A percentile compares a stretch with the other conserved stretches of the same genome.
Evolutionary conservation across 2,797 vertebrate genomes (phyloP).

Genomic region (Scyliorhinus canicula): DNA sequence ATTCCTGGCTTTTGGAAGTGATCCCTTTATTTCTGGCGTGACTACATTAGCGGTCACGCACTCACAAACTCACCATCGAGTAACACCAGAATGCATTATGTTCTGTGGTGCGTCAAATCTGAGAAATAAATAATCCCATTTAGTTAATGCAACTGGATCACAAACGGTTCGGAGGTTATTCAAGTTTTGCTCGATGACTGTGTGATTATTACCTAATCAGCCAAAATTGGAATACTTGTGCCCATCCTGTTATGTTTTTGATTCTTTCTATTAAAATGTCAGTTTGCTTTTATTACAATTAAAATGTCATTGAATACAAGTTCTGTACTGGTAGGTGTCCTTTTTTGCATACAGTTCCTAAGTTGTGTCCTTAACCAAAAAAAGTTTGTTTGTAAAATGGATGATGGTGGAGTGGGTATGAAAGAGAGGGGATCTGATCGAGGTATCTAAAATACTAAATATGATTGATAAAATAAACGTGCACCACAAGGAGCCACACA

Average conservation of each 20-base stretch:
- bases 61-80: not conserved
- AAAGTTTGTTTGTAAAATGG: not conserved
- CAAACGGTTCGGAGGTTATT: not conserved
- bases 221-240: not conserved
- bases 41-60: not conserved
- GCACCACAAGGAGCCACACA: too few species aligned
- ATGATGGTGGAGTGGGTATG: too few species aligned
- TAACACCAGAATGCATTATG: not conserved
- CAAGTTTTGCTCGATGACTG: not conserved
- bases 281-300: not conserved
- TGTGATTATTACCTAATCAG: slow-evolving; percentile 1
- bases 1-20: not conserved
- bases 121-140: not conserved
- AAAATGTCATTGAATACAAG: not conserved
- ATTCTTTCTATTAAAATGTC: slow-evolving; percentile 14
- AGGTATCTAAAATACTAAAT: too few species aligned
- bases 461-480: too few species aligned
- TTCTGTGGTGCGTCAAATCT: not conserved
- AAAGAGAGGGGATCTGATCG: too few species aligned
- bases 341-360: not conserved
- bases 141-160: not conserved
- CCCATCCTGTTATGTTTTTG: not conserved
- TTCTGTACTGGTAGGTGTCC: not conserved
- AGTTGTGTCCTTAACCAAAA: not conserved
- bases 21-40: not conserved